Evolutionary conservation across 2,888 invertebrate species (phyloP), one percentile per base, ranked within the genome.

Genomic region (Pyrrhia umbra): DNA sequence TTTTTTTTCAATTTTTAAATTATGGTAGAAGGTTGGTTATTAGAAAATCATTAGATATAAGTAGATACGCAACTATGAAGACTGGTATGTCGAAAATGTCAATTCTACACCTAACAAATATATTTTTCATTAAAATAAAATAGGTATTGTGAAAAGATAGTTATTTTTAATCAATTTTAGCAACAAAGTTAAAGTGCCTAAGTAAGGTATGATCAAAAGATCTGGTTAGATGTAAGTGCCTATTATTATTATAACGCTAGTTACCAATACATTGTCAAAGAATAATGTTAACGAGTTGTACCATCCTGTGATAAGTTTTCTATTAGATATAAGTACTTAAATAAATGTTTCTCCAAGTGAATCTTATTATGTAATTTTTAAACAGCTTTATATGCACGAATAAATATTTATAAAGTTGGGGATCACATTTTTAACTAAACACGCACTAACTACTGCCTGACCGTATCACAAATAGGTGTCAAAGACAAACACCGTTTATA

Each of bases 261-360:
- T 65, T 62, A 72, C 50, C 72, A 62, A 52, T 59, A 45, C 61
- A 56, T 66, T 57, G 37, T 59, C 21, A 45, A 59, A 40, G 27
- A 45, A 59, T 49, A 68, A 61, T 67, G 18, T 51, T 46, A 49
- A 42, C 8, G 52, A 58, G 25, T 59, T 59, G 43, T 64, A 59
- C 34, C 46, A 51, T 71, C 56, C 76, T 77, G 77, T 77, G 77
- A 77, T 77, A 77, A 75, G 79, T 42, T 68, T 47, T 76, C 59
- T 51, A 18, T 58, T 77, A 71, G 71, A 20, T 57, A 13, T 63
- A 52, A 68, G 69, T 70, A 70, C 68, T 75, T 75, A 69, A 70
- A 63, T 59, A 40, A 70, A 66, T 55, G 20, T 46, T 51, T 70
- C 42, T 52, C 72, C 59, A 76, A 76, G 76, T 73, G 76, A 76